Conservation (phyloP, 1,140 invertebrate species). For the Diachasmimorpha longicaudata region DNA sequence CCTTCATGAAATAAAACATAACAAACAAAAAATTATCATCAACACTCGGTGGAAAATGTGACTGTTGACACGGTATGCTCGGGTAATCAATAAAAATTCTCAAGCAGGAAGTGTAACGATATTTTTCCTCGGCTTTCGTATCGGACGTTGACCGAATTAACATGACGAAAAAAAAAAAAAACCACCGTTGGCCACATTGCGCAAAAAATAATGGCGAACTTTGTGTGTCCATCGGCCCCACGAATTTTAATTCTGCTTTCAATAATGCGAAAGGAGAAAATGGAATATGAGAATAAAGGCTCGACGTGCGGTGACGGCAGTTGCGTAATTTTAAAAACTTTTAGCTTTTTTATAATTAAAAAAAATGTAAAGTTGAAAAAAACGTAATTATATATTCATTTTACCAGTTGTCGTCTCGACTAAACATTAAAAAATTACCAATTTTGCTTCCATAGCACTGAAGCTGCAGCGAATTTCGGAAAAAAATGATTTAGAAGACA, state of each 20-base stretch:
- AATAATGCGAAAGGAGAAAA: background rate
- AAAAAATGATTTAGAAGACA: no score
- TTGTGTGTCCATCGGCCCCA: background rate
- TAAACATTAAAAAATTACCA: no score
- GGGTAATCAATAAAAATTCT: background rate
- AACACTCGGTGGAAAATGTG: background rate
- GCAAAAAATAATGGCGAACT: background rate
- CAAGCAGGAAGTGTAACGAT: background rate
- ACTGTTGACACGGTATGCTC: background rate
- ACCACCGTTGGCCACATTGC: background rate
- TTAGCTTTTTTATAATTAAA: background rate
- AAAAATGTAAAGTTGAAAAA: background rate
- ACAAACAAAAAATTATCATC: background rate
- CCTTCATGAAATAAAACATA: background rate
- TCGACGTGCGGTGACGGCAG: background rate
- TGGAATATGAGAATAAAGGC: background rate
- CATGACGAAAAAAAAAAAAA: background rate
- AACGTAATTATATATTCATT: no score
- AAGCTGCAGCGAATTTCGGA: no score
- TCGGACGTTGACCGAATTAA: background rate
- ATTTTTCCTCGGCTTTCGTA: background rate
- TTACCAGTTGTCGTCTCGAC: no score
- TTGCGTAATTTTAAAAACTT: background rate
- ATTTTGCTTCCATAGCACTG: no score
- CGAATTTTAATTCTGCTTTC: background rate